Base-by-base conservation (phyloP, 1,140 invertebrate species). In the Aphidius gifuensis region DNA sequence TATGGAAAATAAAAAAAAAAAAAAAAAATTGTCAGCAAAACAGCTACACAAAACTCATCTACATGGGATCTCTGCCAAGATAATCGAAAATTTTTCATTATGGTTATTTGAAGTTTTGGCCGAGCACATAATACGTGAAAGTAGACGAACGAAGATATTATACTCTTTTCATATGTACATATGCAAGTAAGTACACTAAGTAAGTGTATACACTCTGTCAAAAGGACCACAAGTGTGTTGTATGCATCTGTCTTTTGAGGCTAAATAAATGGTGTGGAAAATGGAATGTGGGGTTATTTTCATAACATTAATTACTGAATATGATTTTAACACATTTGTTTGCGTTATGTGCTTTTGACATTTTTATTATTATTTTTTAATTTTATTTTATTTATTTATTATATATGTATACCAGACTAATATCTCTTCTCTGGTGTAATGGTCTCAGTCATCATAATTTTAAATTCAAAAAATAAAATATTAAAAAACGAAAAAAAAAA, bases 1-100 rank as follows among this genome's bases (percentile, higher is more conserved):
- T 16, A 23, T 21, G 71, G 63, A 69, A 76, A 73, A 5, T 6
- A 2, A 23, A 7, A 32, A 32, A 38, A 53, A 9, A 53, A 9
- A 16, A 11, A 23, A 11, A 38, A n/a, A 38, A 21, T 50, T 32
- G 49, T 46, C 38, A 42, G 59, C 42, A 44, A 54, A 42, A 39
- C 43, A 54, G 38, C 45, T 42, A 39, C 42, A 54, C 50, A n/a
- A 50, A 61, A 45, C 23, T 44, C 40, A 61, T 53, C 43, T 51
- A 61, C 42, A 54, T 32, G 23, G 70, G 69, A 71, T 68, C 63
- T 66, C 50, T 71, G 68, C 70, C 71, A 72, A 73, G 64, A 65
- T 68, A 71, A 73, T 71, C 64, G 66, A 66, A 66, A 64, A 71
- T 70, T 73, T 70, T 66, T 69, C 23, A 66, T 71, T 70, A 66